These are phyloP conservation scores for Thripadectes ignobilis DNA, from an alignment of 2,797 vertebrate genomes.

Conservation along the genomic window DNA sequence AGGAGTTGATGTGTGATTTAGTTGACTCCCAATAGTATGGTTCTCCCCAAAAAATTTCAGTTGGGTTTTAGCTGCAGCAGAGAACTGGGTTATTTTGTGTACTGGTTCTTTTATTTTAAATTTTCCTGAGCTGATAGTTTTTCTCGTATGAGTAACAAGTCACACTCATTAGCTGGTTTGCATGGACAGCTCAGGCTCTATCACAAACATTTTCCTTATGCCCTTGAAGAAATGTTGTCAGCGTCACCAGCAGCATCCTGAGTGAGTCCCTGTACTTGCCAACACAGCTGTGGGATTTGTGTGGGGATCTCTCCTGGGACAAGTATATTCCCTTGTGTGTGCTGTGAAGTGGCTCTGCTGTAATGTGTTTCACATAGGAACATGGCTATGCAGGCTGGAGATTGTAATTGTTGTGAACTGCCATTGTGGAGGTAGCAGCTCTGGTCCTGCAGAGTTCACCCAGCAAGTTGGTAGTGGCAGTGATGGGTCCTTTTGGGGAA, in stretches of 20 bases:
- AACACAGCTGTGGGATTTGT: background rate
- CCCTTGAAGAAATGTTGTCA: background rate
- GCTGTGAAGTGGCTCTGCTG: background rate
- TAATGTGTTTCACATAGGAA: background rate
- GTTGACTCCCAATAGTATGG: background rate
- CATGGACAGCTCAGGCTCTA: background rate
- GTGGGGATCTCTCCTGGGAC: background rate
- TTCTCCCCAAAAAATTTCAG: background rate
- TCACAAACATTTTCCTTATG: background rate
- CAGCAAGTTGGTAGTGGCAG: background rate
- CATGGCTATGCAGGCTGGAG: background rate
- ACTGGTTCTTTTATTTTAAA: background rate
- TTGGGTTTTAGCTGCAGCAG: background rate
- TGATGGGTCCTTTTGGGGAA: background rate
- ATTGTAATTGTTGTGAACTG: background rate
- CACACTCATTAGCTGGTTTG: background rate
- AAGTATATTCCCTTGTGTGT: background rate
- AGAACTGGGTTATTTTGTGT: background rate
- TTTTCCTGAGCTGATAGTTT: background rate
- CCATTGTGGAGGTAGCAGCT: fast-evolving
- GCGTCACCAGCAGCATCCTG: background rate
- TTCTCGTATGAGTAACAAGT: background rate
- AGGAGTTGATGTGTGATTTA: background rate
- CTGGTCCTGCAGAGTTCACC: background rate
- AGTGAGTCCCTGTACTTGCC: background rate